Conservation (phyloP, 2,888 invertebrate species). For the Vesta saturnalis region DNA sequence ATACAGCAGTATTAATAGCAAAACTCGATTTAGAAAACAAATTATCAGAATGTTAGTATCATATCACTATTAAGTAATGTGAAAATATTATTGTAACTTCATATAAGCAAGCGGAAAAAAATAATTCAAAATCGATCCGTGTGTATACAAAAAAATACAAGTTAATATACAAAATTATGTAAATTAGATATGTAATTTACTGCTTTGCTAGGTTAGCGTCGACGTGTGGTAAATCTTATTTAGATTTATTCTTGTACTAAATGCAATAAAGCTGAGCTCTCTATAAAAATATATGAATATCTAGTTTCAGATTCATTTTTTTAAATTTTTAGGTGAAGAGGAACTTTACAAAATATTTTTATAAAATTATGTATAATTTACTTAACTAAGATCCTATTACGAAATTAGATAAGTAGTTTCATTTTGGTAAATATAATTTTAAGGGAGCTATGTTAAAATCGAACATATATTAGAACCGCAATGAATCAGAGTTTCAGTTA, state of each 20-base stretch:
- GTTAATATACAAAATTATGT: not conserved
- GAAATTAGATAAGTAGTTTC: slow-evolving; percentile 41
- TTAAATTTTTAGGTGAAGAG: not conserved
- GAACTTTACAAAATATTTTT: not conserved
- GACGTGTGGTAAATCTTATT: not conserved
- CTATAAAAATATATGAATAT: slow-evolving; percentile 10
- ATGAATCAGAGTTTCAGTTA: slow-evolving; percentile 65
- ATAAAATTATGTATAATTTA: not conserved
- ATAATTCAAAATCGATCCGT: slow-evolving; percentile 4
- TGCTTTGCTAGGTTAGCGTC: slow-evolving; percentile 1
- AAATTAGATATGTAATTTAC: slow-evolving; percentile 1
- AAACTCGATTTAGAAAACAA: not conserved
- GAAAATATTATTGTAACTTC: not conserved
- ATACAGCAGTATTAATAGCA: not conserved
- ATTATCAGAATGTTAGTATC: too few relatives aligned
- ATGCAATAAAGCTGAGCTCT: not conserved
- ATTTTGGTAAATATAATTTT: slow-evolving; percentile 60
- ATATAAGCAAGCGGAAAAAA: not conserved
- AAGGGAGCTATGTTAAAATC: slow-evolving; percentile 57
- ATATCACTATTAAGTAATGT: not conserved
- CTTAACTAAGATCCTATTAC: not conserved
- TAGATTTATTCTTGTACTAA: not conserved
- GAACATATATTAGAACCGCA: slow-evolving; percentile 63
- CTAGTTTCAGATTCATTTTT: not conserved
- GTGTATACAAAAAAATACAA: not conserved